Conservation (phyloP, 2,888 invertebrate species). For the Meandrusa payeni region DNA sequence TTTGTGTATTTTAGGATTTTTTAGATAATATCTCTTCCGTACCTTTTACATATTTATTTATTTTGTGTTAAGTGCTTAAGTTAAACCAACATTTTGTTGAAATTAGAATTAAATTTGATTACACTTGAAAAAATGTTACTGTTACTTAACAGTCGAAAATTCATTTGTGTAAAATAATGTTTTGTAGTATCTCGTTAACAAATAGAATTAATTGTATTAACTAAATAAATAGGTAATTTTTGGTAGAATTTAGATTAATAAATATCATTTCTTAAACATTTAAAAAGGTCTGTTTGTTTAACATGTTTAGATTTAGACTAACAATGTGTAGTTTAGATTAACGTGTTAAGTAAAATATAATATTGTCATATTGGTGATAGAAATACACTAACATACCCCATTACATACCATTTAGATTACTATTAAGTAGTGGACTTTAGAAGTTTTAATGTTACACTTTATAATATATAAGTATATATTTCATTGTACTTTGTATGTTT, state of each 20-base stretch:
- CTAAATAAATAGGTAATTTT: slow-evolving; percentile 64
- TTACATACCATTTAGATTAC: slow-evolving; percentile 51
- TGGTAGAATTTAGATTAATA: slow-evolving; percentile 75
- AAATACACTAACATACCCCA: slow-evolving; percentile 69
- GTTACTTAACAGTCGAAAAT: slow-evolving; percentile 51
- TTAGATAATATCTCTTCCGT: slow-evolving; percentile 37
- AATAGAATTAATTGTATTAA: slow-evolving; percentile 77
- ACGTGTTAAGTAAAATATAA: slow-evolving; percentile 55
- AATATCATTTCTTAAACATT: slow-evolving; percentile 76
- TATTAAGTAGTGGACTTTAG: slow-evolving; percentile 60
- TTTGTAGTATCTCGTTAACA: slow-evolving; percentile 65
- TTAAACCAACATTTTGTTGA: slow-evolving; percentile 48
- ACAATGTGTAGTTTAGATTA: slow-evolving; percentile 78
- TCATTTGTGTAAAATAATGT: slow-evolving; percentile 44
- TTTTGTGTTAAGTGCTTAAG: slow-evolving; percentile 57
- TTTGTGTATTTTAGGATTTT: slow-evolving; percentile 23
- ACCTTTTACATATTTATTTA: slow-evolving; percentile 57
- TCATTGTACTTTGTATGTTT: slow-evolving; percentile 45
- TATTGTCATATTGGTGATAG: slow-evolving; percentile 49
- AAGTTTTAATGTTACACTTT: slow-evolving; percentile 54
- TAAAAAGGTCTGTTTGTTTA: slow-evolving; percentile 78
- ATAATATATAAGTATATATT: slow-evolving; percentile 50
- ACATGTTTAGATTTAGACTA: slow-evolving; percentile 80
- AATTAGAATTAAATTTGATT: slow-evolving; percentile 57
- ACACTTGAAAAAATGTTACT: slow-evolving; percentile 49